Base-by-base conservation (phyloP, 2,888 invertebrate genomes). In the Galeopsomyia nigrocyanea region DNA sequence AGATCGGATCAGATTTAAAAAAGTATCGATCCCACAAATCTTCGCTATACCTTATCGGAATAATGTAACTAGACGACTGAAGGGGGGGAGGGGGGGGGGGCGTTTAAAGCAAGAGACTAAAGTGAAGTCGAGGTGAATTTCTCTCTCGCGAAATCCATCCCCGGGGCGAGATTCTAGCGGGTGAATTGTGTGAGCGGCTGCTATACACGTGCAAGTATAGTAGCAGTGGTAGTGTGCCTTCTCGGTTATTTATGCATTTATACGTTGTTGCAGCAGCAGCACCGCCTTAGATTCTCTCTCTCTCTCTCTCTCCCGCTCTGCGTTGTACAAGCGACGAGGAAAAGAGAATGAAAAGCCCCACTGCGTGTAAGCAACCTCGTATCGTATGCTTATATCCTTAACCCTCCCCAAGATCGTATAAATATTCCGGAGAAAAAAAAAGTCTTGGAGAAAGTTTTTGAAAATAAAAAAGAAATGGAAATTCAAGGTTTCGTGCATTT, bases 241-340 rank as follows among this genome's bases (percentile, higher is more conserved):
- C 55, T 47, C 53, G 71, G 72, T 74, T 77, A 77, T 77, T 75
- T 76, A 77, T 76, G 77, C 74, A 77, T 75, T 74, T 77, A 73
- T 73, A 73, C 73, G 66, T 75, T 71, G 21, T 7, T 16, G 50
- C 19, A 16, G 47, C 13, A 19, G 47, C 13, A 22, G 49, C 39
- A n/a, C n/a, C 9, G 47, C 57, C 63, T 71, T 74, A 71, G 74
- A 74, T 74, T 71, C 67, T 49, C 31, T 31, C 58, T 71, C n/a
- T n/a, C n/a, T n/a, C n/a, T n/a, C n/a, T n/a, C n/a, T n/a, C n/a
- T n/a, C n/a, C 51, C 71, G 60, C 63, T 49, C 19, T 21, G 19
- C 55, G 55, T 22, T 21, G 13, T 6, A 55, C 6, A 31, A 22
- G 26, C 61, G 57, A 61, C 16, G 19, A 65, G 39, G 55, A 68